Evolutionary conservation across 2,797 vertebrate genomes (phyloP).

Genomic region (Etheostoma perlongum): DNA sequence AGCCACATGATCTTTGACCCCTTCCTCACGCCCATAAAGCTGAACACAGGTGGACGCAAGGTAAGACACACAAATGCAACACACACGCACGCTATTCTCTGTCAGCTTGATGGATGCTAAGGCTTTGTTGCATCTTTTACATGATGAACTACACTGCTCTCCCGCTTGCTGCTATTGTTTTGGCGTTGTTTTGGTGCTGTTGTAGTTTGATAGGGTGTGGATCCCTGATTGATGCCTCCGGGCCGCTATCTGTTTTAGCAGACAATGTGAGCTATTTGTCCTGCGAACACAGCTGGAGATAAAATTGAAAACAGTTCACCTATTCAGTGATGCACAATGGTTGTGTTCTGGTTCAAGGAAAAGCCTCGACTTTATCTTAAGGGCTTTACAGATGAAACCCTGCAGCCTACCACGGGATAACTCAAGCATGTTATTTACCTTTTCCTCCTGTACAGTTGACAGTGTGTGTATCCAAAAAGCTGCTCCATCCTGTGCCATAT

Average conservation of each 20-base stretch:
- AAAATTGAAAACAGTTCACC: slow-evolving; percentile 37
- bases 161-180: slow-evolving; percentile 14
- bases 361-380: slow-evolving; percentile 30
- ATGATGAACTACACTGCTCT: not conserved
- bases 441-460: slow-evolving; percentile 39
- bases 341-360: slow-evolving; percentile 29
- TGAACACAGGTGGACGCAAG: slow-evolving; percentile 97
- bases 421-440: slow-evolving; percentile 38
- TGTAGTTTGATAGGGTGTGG: slow-evolving; percentile 37
- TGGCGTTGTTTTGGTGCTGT: slow-evolving; percentile 16
- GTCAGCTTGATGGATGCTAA: slow-evolving; percentile 18
- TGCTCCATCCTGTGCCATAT: slow-evolving; percentile 74
- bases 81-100: not conserved
- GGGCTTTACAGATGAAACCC: slow-evolving; percentile 47
- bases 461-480: slow-evolving; percentile 26
- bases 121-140: slow-evolving; percentile 9
- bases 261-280: slow-evolving; percentile 56
- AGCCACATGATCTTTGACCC: slow-evolving; percentile 99
- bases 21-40: slow-evolving; percentile 94
- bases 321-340: slow-evolving; percentile 35
- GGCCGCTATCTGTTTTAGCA: slow-evolving; percentile 35
- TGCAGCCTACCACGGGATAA: slow-evolving; percentile 40
- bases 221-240: slow-evolving; percentile 46
- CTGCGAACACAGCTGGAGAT: slow-evolving; percentile 30
- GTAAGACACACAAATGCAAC: slow-evolving; percentile 77